Conservation (phyloP, 2,113 vertebrate genomes). For the Rhinopomastus cyanomelas region DNA sequence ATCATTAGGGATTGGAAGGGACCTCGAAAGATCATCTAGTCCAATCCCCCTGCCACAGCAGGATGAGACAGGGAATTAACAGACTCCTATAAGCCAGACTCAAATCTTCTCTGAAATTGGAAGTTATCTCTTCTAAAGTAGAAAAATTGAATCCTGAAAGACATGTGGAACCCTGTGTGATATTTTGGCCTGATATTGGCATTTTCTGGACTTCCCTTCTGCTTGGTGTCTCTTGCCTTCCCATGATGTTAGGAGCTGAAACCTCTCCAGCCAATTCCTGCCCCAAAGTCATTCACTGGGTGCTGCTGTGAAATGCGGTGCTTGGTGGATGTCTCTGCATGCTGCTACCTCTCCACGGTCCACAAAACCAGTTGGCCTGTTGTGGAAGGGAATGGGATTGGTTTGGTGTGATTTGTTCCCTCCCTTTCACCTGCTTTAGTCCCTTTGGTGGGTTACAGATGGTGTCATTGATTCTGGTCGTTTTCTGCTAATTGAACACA, state of each 20-base stretch:
- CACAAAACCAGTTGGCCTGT: neutral
- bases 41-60: no score
- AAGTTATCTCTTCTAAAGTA: neutral
- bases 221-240: neutral
- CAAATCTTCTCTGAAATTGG: neutral
- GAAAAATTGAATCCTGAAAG: neutral
- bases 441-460: neutral
- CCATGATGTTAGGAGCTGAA: neutral
- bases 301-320: neutral
- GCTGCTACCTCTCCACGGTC: neutral
- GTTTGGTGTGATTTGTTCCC: neutral
- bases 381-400: neutral
- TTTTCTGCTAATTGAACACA: neutral
- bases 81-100: neutral
- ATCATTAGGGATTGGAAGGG: no score
- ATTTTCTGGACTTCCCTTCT: neutral
- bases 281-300: neutral
- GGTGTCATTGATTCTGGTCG: neutral
- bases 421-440: neutral
- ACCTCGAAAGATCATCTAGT: no score
- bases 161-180: neutral
- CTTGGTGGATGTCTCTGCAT: no score
- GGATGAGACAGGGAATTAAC: neutral
- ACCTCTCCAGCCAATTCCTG: neutral
- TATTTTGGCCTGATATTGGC: neutral